Evolutionary conservation across 1,140 invertebrate species (phyloP).

Genomic region (Zaprionus gabonicus): DNA sequence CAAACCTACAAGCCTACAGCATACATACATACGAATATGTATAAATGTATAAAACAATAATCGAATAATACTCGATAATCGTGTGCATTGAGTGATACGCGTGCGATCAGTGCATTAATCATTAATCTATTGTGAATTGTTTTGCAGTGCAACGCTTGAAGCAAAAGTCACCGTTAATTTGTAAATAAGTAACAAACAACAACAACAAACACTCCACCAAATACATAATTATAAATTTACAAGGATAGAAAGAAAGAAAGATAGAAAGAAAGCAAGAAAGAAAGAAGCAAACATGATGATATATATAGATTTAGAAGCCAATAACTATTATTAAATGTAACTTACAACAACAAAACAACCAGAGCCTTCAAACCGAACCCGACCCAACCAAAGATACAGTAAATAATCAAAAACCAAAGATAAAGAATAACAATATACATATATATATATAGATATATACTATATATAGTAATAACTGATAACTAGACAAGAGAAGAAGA

Average conservation of each 20-base stretch:
- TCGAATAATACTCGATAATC: not conserved
- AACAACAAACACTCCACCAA: conserved; percentile 70
- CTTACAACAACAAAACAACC: conserved; percentile 25
- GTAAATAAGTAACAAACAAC: conserved; percentile 70
- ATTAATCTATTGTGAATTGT: conserved; percentile 24
- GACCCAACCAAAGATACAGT: conserved; percentile 8
- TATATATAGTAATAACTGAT: conserved; percentile 3
- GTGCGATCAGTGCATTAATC: not conserved
- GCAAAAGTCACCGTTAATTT: conserved; percentile 57
- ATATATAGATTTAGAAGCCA: conserved; percentile 68
- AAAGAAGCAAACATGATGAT: conserved; percentile 56
- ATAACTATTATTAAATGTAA: conserved; percentile 50
- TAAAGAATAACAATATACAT: conserved; percentile 7
- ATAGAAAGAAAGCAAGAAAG: conserved; percentile 5
- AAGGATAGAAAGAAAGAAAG: conserved; percentile 18
- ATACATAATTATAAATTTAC: conserved; percentile 47
- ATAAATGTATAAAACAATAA: not conserved
- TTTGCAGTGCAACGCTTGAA: conserved; percentile 63
- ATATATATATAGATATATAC: conserved; percentile 10
- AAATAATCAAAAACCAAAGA: not conserved
- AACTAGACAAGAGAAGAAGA: conserved; percentile 16
- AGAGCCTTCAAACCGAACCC: conserved; percentile 54
- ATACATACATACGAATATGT: not conserved
- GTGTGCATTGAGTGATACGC: not conserved
- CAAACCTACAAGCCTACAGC: not conserved